These are phyloP conservation scores for Peromyscus leucopus DNA, from an alignment of 2,113 vertebrate species.

Conservation along the genomic window DNA sequence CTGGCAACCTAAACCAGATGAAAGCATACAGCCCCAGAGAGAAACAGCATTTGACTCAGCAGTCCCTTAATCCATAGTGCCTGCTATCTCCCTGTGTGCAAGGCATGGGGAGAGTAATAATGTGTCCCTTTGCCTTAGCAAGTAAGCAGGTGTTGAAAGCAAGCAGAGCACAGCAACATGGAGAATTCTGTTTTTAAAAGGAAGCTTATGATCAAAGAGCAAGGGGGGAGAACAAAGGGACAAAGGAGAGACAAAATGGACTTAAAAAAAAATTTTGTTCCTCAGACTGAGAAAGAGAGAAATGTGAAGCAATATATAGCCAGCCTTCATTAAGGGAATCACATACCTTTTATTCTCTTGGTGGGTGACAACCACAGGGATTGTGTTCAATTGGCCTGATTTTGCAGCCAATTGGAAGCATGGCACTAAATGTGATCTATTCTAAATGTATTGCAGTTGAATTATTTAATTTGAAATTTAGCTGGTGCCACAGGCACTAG, in stretches of 20 bases:
- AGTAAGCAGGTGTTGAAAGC: conserved; percentile 33
- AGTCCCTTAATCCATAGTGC: conserved; percentile 59
- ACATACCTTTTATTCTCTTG: background rate
- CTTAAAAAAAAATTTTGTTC: background rate
- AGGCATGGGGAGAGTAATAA: background rate
- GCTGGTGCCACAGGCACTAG: conserved; percentile 79
- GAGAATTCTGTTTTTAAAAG: conserved; percentile 3
- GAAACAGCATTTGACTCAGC: conserved; percentile 46
- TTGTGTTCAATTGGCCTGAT: conserved; percentile 63
- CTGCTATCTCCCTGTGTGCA: background rate
- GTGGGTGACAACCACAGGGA: conserved; percentile 39
- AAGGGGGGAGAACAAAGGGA: conserved; percentile 47
- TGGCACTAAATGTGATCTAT: conserved; percentile 77
- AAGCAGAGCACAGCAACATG: conserved; percentile 35
- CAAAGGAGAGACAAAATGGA: conserved; percentile 58
- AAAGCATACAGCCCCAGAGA: conserved; percentile 63
- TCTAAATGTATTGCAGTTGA: conserved; percentile 83
- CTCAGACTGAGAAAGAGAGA: background rate
- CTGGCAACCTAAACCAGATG: conserved; percentile 39
- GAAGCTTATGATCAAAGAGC: conserved; percentile 46
- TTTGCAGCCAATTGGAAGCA: conserved; percentile 72
- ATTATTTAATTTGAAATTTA: conserved; percentile 85
- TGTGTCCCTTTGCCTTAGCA: background rate
- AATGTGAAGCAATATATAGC: background rate
- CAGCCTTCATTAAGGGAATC: conserved; percentile 33